phyloP scores from a whole-genome alignment of 2,888 invertebrate species.

The Nemotelus pantherinus region DNA sequence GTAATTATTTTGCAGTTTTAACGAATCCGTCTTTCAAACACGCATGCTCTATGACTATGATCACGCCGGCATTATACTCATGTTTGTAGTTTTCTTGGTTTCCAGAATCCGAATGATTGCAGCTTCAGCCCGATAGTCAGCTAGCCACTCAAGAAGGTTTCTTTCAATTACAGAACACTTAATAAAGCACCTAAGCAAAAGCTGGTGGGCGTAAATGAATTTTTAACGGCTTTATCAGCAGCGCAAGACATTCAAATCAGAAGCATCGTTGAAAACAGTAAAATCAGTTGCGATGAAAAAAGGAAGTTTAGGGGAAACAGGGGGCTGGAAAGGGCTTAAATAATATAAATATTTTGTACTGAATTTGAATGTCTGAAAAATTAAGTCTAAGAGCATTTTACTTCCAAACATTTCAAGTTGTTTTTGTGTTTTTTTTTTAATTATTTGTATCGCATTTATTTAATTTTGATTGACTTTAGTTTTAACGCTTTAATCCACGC shows the following conservation, averaged over 20 bases:
- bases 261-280: constrained; percentile 30
- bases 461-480: too few species aligned
- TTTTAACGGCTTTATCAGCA: constrained; percentile 48
- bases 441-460: too few species aligned
- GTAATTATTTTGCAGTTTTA: constrained; percentile 45
- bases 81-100: not conserved
- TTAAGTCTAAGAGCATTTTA: too few species aligned
- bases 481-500: too few species aligned
- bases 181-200: constrained; percentile 39
- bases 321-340: not conserved
- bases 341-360: too few species aligned
- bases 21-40: constrained; percentile 24
- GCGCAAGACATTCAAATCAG: constrained; percentile 34
- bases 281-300: not conserved
- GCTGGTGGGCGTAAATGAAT: constrained; percentile 48
- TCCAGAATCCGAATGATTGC: constrained; percentile 20
- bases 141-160: constrained; percentile 20
- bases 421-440: too few species aligned
- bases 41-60: not conserved
- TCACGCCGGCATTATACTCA: not conserved
- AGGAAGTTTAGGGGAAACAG: not conserved
- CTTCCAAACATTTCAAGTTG: too few species aligned
- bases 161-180: constrained; percentile 45
- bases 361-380: too few species aligned
- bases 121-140: not conserved